phyloP scores from a whole-genome alignment of 2,888 invertebrate species.

The Microctonus hyperodae region DNA sequence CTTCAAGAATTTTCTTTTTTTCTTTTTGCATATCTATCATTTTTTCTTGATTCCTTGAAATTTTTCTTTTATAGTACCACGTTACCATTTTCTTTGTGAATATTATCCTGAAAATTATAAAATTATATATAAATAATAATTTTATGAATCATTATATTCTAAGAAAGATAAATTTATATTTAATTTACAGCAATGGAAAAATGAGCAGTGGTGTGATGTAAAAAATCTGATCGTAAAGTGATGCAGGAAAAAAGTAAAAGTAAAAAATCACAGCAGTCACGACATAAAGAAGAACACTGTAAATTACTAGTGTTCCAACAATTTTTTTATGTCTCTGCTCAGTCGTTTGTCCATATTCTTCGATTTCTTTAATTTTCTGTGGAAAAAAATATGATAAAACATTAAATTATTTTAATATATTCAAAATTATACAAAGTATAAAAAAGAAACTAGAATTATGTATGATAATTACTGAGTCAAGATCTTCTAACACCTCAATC shows the following conservation, averaged over 20 bases:
- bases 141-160: neutral
- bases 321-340: conserved; percentile 83
- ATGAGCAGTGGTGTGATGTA: conserved; percentile 81
- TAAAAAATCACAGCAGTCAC: conserved; percentile 78
- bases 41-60: conserved; percentile 79
- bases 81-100: conserved; percentile 80
- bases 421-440: too few relatives aligned
- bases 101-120: conserved; percentile 72
- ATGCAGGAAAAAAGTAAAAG: conserved; percentile 80
- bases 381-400: too few relatives aligned
- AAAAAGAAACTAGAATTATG: conserved; percentile 1
- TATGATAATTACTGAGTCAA: conserved; percentile 68
- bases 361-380: conserved; percentile 79
- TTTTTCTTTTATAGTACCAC: conserved; percentile 87
- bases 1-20: conserved; percentile 88
- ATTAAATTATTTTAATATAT: too few relatives aligned
- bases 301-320: conserved; percentile 78
- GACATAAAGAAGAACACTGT: conserved; percentile 75
- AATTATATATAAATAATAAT: neutral
- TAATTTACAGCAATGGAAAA: conserved; percentile 84
- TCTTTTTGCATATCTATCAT: conserved; percentile 76
- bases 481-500: conserved; percentile 70
- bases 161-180: conserved; percentile 11
- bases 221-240: conserved; percentile 75
- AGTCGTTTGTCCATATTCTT: conserved; percentile 80